Conservation (phyloP, 1,140 invertebrate genomes). For the Temnothorax nylanderi region DNA sequence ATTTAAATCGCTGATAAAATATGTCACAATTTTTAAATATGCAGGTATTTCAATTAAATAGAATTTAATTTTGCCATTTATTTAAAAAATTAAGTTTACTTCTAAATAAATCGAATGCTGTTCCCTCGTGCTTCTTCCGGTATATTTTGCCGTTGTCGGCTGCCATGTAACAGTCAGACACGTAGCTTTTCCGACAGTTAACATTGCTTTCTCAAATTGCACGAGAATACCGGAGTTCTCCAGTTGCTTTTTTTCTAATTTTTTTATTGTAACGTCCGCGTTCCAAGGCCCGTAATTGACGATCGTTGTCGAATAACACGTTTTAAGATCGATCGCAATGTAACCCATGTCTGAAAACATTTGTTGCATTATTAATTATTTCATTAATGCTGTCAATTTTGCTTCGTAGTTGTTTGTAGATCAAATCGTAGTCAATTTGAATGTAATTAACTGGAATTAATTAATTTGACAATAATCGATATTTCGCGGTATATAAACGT, state of each 20-base stretch:
- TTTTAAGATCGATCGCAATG: conserved; percentile 77
- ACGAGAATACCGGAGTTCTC: conserved; percentile 73
- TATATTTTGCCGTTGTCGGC: conserved; percentile 69
- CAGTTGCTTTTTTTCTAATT: conserved; percentile 59
- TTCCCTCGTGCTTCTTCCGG: conserved; percentile 65
- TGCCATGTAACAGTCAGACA: conserved; percentile 76
- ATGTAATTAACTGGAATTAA: not conserved
- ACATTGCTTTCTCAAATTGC: conserved; percentile 69
- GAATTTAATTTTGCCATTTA: not conserved
- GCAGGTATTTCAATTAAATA: not conserved
- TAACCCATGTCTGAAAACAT: conserved; percentile 78
- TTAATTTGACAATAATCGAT: not conserved
- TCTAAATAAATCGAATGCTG: conserved; percentile 76
- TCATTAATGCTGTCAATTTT: not conserved
- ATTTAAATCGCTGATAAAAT: conserved; percentile 22
- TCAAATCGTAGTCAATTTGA: not conserved
- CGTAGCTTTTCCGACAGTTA: conserved; percentile 73
- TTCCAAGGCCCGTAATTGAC: conserved; percentile 81
- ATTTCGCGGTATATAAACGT: not conserved
- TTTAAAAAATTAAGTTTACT: conserved; percentile 62
- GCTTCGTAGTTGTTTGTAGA: not conserved
- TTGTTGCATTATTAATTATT: not conserved
- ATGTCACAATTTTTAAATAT: not conserved
- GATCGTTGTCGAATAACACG: conserved; percentile 72
- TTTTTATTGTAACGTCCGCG: conserved; percentile 72